phyloP scores from a whole-genome alignment of 2,113 vertebrate species.

The Ictalurus punctatus region DNA sequence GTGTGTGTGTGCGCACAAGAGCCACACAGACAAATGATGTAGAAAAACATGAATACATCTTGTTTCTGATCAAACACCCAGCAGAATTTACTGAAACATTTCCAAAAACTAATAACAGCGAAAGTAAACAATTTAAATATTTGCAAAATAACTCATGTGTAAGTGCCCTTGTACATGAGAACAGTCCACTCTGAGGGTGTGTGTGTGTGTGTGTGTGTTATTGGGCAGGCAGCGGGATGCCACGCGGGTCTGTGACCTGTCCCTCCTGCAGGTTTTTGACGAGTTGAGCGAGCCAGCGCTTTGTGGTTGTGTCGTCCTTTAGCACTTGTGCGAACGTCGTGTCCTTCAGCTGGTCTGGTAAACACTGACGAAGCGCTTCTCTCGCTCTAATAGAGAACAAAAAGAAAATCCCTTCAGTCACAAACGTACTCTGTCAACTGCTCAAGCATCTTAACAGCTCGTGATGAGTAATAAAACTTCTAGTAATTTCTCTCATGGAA shows the following conservation, averaged over 20 bases:
- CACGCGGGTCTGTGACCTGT: conserved; percentile 92
- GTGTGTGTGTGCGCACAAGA: neutral
- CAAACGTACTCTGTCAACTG: neutral
- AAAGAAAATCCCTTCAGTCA: neutral
- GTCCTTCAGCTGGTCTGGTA: conserved; percentile 98
- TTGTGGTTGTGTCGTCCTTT: conserved; percentile 98
- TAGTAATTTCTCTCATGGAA: neutral
- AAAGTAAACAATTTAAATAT: conserved; percentile 45
- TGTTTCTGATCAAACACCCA: neutral
- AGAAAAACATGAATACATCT: neutral
- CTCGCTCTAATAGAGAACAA: conserved; percentile 79
- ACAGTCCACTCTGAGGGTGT: conserved; percentile 21
- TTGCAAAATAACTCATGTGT: conserved; percentile 31
- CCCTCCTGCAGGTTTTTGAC: conserved; percentile 98
- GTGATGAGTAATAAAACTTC: neutral
- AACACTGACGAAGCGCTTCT: conserved; percentile 96
- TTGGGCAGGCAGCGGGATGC: conserved; percentile 91
- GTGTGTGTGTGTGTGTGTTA: conserved; percentile 60
- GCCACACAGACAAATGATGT: neutral
- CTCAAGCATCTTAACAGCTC: neutral
- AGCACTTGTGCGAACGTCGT: conserved; percentile 96
- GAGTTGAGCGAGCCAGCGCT: conserved; percentile 97
- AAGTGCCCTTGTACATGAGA: conserved; percentile 47
- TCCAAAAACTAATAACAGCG: conserved; percentile 11
- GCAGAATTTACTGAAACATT: neutral